Percentiles rank a stretch among this genome's conserved stretches.
These are phyloP conservation scores for Enteromius treurensis DNA, from an alignment of 2,797 vertebrate species.

Conservation along the genomic window DNA sequence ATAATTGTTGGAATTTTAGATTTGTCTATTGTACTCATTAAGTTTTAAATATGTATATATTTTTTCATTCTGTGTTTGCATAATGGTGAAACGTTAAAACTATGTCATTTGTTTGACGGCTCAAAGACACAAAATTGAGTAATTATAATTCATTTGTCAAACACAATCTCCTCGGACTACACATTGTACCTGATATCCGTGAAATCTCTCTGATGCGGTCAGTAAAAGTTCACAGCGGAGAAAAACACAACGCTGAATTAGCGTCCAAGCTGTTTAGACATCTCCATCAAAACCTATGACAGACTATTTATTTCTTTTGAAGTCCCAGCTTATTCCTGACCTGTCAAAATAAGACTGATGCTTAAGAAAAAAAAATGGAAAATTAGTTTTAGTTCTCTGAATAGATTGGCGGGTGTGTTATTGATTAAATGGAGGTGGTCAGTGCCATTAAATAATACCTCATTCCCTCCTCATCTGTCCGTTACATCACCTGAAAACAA, in stretches of 20 bases:
- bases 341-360: conserved; percentile 77
- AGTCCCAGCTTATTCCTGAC: conserved; percentile 70
- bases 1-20: background rate
- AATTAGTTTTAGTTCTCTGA: conserved; percentile 44
- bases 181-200: conserved; percentile 72
- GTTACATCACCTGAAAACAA: background rate
- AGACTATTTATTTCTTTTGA: conserved; percentile 65
- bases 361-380: conserved; percentile 55
- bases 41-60: conserved; percentile 8
- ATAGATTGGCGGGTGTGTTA: conserved; percentile 25
- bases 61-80: conserved; percentile 10
- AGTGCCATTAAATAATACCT: background rate
- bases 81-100: background rate
- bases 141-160: conserved; percentile 37
- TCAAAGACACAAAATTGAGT: conserved; percentile 26
- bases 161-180: conserved; percentile 59
- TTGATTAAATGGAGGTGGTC: conserved; percentile 40
- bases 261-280: conserved; percentile 70
- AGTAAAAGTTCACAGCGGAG: conserved; percentile 73
- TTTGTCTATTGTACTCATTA: conserved; percentile 1
- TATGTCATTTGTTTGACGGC: conserved; percentile 7
- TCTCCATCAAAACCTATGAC: conserved; percentile 66
- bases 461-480: background rate
- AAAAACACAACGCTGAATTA: conserved; percentile 64
- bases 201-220: conserved; percentile 80